These are phyloP conservation scores for Drosophila nannoptera DNA, from an alignment of 1,140 invertebrate genomes.

Conservation along the genomic window DNA sequence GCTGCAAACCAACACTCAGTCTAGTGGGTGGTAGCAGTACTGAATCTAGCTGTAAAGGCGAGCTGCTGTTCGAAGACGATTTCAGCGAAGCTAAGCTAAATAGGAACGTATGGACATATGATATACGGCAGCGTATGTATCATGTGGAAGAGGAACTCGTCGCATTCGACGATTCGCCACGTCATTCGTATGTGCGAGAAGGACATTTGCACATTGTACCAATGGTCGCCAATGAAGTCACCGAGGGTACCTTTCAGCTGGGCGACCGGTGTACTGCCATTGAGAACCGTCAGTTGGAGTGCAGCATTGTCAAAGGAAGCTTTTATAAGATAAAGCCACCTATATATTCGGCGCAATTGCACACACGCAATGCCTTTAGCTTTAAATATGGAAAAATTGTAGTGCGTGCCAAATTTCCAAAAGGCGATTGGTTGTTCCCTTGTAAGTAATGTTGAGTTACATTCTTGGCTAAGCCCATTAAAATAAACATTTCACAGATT, in stretches of 20 bases:
- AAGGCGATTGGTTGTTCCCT: conserved; percentile 67
- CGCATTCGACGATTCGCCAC: conserved; percentile 48
- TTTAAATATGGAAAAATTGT: conserved; percentile 66
- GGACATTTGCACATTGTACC: conserved; percentile 60
- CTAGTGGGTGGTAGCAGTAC: conserved; percentile 22
- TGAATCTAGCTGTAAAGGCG: conserved; percentile 46
- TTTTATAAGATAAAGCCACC: conserved; percentile 62
- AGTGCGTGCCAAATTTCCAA: conserved; percentile 60
- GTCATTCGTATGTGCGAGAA: conserved; percentile 54
- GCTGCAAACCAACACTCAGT: conserved; percentile 41
- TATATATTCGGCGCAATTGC: conserved; percentile 60
- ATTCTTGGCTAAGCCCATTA: background rate
- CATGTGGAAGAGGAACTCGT: conserved; percentile 66
- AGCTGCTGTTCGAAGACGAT: conserved; percentile 66
- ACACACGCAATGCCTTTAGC: conserved; percentile 58
- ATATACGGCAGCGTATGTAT: conserved; percentile 65
- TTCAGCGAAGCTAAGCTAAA: conserved; percentile 47
- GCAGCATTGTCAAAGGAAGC: conserved; percentile 46
- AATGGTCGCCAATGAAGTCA: conserved; percentile 48
- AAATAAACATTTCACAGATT: conserved; percentile 31
- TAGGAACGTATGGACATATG: conserved; percentile 55
- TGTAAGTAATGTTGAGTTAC: conserved; percentile 36
- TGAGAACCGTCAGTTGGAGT: conserved; percentile 51
- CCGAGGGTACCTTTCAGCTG: conserved; percentile 40
- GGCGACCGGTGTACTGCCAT: conserved; percentile 64